Percentiles rank a stretch among this genome's conserved stretches.
Evolutionary conservation across 64 coral and sea anemone species (phyloP).

Genomic region (Dendrophyllia cribrosa): DNA sequence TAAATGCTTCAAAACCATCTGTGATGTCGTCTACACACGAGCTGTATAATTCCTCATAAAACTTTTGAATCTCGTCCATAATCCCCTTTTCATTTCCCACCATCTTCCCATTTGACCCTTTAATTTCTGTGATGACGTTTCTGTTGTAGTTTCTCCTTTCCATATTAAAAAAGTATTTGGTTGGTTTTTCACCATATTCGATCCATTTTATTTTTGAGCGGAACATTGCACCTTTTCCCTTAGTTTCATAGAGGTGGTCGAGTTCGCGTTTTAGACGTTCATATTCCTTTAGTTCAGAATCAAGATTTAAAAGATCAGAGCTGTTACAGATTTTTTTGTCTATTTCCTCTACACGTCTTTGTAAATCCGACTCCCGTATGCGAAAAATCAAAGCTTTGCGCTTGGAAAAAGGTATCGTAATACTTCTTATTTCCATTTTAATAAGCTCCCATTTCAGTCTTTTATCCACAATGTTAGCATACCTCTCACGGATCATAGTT

Average conservation of each 20-base stretch:
- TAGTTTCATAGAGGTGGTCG: neutral
- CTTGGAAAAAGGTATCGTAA: neutral
- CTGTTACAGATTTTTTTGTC: neutral
- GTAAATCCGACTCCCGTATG: neutral
- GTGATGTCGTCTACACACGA: neutral
- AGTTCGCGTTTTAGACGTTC: neutral
- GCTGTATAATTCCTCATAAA: neutral
- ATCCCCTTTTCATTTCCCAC: neutral
- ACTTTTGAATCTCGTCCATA: neutral
- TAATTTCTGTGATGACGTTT: neutral
- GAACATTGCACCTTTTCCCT: neutral
- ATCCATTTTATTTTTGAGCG: neutral
- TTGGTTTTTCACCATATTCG: neutral
- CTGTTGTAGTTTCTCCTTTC: neutral
- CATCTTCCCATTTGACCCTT: neutral
- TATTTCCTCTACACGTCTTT: neutral
- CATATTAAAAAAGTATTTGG: neutral
- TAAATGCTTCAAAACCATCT: neutral
- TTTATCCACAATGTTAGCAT: neutral
- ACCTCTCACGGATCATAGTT: neutral
- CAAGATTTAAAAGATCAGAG: too few species aligned
- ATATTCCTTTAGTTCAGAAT: constrained; percentile 7
- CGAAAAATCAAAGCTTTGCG: neutral
- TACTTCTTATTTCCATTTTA: neutral
- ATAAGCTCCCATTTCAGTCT: neutral